Evolutionary conservation across 1,140 invertebrate genomes (phyloP).

Genomic region (Zaprionus lachaisei): DNA sequence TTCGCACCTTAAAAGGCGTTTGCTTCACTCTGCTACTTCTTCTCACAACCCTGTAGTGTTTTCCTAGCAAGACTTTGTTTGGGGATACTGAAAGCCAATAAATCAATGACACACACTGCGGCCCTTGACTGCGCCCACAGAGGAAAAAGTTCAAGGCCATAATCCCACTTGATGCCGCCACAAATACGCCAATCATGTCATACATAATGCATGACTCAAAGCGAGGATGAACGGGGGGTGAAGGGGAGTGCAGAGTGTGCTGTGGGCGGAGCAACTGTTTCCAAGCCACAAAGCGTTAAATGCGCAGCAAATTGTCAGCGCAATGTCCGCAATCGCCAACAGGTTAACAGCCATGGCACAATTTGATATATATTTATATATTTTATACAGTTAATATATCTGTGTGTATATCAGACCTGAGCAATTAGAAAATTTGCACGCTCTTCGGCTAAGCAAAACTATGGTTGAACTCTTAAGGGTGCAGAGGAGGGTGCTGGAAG

Average conservation of each 20-base stretch:
- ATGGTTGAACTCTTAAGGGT: slow-evolving; percentile 40
- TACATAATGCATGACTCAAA: slow-evolving; percentile 66
- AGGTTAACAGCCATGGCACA: slow-evolving; percentile 37
- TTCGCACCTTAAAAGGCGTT: neutral
- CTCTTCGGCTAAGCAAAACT: slow-evolving; percentile 50
- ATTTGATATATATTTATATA: slow-evolving; percentile 10
- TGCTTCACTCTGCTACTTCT: neutral
- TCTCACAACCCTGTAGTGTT: neutral
- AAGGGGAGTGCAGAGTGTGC: neutral
- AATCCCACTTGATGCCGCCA: slow-evolving; percentile 75
- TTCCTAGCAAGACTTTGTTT: slow-evolving; percentile 17
- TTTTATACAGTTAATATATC: neutral
- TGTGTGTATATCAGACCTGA: slow-evolving; percentile 22
- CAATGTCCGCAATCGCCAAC: slow-evolving; percentile 42
- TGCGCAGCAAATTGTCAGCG: slow-evolving; percentile 57
- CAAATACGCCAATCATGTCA: slow-evolving; percentile 78
- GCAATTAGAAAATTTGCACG: slow-evolving; percentile 67
- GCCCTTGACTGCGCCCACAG: slow-evolving; percentile 38
- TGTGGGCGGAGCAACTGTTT: neutral
- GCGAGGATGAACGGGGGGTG: neutral
- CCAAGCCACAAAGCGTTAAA: slow-evolving; percentile 33
- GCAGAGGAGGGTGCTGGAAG: neutral
- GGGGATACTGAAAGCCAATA: slow-evolving; percentile 58
- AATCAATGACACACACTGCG: slow-evolving; percentile 74
- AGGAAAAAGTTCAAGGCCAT: slow-evolving; percentile 75